phyloP scores from a whole-genome alignment of 2,888 invertebrate genomes.

The Sicus ferrugineus region DNA sequence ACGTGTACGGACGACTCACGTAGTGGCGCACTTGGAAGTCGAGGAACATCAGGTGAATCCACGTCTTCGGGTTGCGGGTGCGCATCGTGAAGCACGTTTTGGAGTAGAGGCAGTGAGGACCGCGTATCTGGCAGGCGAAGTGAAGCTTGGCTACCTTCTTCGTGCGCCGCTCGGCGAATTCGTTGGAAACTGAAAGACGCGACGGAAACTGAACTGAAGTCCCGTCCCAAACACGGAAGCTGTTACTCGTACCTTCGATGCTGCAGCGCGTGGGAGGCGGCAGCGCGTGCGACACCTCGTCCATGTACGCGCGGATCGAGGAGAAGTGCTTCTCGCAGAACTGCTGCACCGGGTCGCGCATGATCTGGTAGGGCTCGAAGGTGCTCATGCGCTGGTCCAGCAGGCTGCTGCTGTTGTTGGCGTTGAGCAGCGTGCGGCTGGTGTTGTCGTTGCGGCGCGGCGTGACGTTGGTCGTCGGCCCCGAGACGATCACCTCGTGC shows the following conservation, averaged over 20 bases:
- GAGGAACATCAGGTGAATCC: conserved; percentile 97
- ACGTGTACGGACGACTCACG: no score
- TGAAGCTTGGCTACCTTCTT: conserved; percentile 88
- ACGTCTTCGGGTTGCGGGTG: conserved; percentile 83
- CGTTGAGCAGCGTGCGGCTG: conserved; percentile 78
- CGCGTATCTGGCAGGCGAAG: conserved; percentile 87
- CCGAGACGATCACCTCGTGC: conserved; percentile 67
- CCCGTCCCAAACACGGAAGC: neutral
- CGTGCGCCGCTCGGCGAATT: conserved; percentile 74
- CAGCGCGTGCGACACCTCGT: conserved; percentile 81
- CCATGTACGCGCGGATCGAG: conserved; percentile 91
- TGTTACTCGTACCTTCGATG: conserved; percentile 77
- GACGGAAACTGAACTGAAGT: conserved; percentile 15
- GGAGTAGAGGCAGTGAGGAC: conserved; percentile 86
- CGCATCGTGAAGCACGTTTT: conserved; percentile 80
- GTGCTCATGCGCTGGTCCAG: conserved; percentile 77
- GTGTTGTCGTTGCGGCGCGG: conserved; percentile 76
- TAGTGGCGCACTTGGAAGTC: conserved; percentile 76
- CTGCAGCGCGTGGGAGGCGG: conserved; percentile 94
- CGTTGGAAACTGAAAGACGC: conserved; percentile 54
- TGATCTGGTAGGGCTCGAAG: conserved; percentile 85
- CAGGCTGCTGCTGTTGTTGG: conserved; percentile 61
- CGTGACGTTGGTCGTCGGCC: conserved; percentile 71
- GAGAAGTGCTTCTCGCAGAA: conserved; percentile 95
- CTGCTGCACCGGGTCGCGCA: conserved; percentile 91